Evolutionary conservation across 2,888 invertebrate genomes (phyloP).

Genomic region (Eupithecia abbreviata): DNA sequence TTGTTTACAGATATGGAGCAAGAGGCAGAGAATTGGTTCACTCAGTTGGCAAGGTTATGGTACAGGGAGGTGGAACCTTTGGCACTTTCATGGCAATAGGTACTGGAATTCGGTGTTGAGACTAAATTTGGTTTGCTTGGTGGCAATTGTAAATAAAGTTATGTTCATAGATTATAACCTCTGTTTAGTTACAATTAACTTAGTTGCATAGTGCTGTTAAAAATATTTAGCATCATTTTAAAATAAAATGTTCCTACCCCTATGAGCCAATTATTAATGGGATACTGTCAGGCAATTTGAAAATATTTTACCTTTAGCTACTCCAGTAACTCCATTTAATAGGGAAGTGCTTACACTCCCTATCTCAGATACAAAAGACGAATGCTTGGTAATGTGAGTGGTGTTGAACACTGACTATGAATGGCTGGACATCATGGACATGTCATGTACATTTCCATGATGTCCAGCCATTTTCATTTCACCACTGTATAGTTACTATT

Average conservation of each 20-base stretch:
- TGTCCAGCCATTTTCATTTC: no score
- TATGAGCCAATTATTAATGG: not conserved
- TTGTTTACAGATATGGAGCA: constrained; percentile 90
- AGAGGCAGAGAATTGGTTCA: constrained; percentile 96
- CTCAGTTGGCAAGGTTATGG: constrained; percentile 97
- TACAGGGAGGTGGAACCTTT: constrained; percentile 98
- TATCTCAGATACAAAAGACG: constrained; percentile 95
- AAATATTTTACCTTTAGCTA: constrained; percentile 87
- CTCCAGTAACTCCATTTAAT: constrained; percentile 90
- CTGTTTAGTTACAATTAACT: constrained; percentile 33
- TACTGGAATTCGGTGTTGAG: constrained; percentile 91
- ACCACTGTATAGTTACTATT: constrained; percentile 33
- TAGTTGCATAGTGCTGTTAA: constrained; percentile 35
- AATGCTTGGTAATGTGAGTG: constrained; percentile 93
- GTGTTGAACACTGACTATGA: constrained; percentile 94
- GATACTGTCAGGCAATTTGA: not conserved
- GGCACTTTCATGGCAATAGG: constrained; percentile 98
- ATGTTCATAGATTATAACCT: constrained; percentile 28
- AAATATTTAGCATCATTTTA: constrained; percentile 16
- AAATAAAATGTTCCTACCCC: constrained; percentile 15
- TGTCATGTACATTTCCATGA: constrained; percentile 73
- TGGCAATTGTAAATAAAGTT: constrained; percentile 29
- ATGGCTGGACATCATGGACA: constrained; percentile 97
- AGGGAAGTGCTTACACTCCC: constrained; percentile 94
- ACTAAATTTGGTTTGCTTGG: constrained; percentile 23